Conservation (phyloP, 1,140 invertebrate genomes). For the Lepidurus arcticus region DNA sequence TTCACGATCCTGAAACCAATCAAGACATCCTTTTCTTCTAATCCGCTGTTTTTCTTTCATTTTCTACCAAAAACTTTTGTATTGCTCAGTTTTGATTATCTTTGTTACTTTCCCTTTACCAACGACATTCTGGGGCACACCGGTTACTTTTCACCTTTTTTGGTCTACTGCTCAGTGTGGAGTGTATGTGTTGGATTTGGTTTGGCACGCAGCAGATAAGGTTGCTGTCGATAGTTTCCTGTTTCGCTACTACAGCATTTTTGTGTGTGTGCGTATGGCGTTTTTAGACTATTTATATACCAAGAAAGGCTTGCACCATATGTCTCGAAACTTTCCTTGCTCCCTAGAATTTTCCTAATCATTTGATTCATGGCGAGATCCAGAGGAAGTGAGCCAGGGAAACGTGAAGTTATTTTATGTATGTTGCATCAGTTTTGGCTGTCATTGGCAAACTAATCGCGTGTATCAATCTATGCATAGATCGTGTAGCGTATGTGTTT, state of each 20-base stretch:
- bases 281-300: conserved; percentile 10
- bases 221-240: not conserved
- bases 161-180: not conserved
- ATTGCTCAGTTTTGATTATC: not conserved
- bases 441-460: not conserved
- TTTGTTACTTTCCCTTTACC: not conserved
- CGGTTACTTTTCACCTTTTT: not conserved
- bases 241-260: not conserved
- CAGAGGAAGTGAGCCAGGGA: not conserved
- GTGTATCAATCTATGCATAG: conserved; percentile 19
- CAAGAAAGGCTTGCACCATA: not conserved
- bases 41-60: not conserved
- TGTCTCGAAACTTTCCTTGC: not conserved
- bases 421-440: not conserved
- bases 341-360: not conserved
- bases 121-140: not conserved
- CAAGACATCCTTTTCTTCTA: conserved; percentile 34
- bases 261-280: not conserved
- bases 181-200: not conserved
- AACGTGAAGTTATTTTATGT: not conserved
- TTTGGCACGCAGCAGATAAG: not conserved
- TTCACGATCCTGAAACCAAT: conserved; percentile 33
- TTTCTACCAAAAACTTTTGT: not conserved
- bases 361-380: not conserved
- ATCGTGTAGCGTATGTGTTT: conserved; percentile 15